phyloP scores from a whole-genome alignment of 2,113 vertebrate genomes.

The Nesoenas mayeri region DNA sequence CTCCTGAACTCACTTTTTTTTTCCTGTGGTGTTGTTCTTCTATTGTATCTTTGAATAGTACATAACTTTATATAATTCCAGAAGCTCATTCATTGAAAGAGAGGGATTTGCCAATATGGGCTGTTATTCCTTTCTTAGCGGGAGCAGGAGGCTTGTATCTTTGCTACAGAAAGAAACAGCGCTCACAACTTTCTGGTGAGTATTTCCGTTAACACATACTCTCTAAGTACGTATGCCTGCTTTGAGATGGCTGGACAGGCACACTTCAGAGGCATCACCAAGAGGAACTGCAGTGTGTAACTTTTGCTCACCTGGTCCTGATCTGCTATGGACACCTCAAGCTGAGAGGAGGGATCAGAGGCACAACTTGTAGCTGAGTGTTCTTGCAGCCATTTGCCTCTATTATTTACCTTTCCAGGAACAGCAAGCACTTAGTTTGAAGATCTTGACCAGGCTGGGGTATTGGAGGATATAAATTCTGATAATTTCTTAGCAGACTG shows the following conservation, averaged over 20 bases:
- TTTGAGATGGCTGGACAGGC: background rate
- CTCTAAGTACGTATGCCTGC: background rate
- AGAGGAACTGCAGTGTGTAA: background rate
- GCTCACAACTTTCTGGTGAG: background rate
- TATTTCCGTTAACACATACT: background rate
- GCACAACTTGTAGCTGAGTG: background rate
- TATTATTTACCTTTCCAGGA: background rate
- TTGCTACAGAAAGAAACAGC: background rate
- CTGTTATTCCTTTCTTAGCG: background rate
- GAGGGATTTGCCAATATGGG: background rate
- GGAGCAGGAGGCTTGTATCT: background rate
- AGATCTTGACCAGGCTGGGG: background rate
- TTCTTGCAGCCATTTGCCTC: background rate
- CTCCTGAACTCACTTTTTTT: background rate
- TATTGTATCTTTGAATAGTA: background rate
- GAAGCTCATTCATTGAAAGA: background rate
- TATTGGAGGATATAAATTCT: background rate
- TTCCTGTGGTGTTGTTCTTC: background rate
- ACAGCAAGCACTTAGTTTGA: background rate
- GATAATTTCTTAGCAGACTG: background rate
- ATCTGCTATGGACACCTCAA: background rate
- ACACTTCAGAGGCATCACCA: background rate
- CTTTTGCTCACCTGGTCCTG: background rate
- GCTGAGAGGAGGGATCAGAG: background rate
- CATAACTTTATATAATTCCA: background rate